Percentiles rank a stretch among this genome's conserved stretches.
phyloP scores from a whole-genome alignment of 1,140 invertebrate genomes.

The Acyrthosiphon pisum region DNA sequence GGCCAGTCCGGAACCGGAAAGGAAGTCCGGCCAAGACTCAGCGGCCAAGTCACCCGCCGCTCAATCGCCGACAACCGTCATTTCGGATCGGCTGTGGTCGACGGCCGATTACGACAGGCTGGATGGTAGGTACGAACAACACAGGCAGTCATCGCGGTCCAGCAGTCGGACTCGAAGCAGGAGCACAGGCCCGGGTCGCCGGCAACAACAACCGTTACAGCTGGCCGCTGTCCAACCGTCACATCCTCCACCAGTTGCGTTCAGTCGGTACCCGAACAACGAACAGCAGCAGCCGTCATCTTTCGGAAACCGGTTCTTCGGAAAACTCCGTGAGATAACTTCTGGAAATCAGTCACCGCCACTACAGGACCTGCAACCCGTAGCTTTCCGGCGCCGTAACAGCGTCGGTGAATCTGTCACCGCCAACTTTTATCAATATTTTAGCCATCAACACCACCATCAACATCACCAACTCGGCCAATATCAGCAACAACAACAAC shows the following conservation, averaged over 20 bases:
- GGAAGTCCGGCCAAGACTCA: not conserved
- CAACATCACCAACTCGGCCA: not conserved
- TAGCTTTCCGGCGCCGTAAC: constrained; percentile 56
- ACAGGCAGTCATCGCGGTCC: not conserved
- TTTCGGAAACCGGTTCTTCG: constrained; percentile 59
- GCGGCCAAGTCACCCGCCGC: not conserved
- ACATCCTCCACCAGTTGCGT: constrained; percentile 31
- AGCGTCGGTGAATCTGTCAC: constrained; percentile 58
- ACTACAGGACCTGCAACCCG: not conserved
- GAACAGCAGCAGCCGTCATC: constrained; percentile 36
- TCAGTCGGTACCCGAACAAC: constrained; percentile 31
- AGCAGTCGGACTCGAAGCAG: constrained; percentile 45
- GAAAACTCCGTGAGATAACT: constrained; percentile 59
- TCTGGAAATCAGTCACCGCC: constrained; percentile 28
- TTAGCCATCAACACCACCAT: constrained; percentile 9
- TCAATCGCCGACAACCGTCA: not conserved
- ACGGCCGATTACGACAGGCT: constrained; percentile 40
- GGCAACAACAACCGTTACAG: constrained; percentile 1
- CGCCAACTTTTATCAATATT: constrained; percentile 56
- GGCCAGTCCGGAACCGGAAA: not conserved
- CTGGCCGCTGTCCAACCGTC: not conserved
- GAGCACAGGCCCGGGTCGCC: not conserved
- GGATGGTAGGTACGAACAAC: constrained; percentile 46
- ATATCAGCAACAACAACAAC: not conserved
- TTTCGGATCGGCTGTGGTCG: constrained; percentile 8